phyloP scores from a whole-genome alignment of 2,113 vertebrate species.

The Clarias gariepinus region DNA sequence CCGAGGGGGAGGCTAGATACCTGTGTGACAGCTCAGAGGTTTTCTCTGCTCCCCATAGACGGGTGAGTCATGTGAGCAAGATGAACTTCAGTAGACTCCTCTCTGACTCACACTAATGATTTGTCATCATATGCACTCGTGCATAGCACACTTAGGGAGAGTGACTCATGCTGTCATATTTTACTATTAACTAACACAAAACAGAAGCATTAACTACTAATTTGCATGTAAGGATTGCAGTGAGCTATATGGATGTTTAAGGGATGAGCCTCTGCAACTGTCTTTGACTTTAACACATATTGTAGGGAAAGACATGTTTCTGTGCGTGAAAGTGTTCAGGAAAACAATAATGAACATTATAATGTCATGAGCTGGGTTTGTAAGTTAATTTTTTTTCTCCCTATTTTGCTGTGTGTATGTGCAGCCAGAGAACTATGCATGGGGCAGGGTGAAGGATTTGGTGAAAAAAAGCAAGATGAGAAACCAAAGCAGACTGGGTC shows the following conservation, averaged over 20 bases:
- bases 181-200: background rate
- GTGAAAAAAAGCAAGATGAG: conserved; percentile 74
- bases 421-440: conserved; percentile 74
- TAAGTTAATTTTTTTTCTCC: background rate
- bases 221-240: background rate
- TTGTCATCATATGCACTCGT: background rate
- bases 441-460: conserved; percentile 79
- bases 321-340: background rate
- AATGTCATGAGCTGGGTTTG: background rate
- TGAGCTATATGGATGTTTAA: background rate
- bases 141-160: background rate
- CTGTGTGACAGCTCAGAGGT: conserved; percentile 60
- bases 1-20: conserved; percentile 72
- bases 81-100: conserved; percentile 19
- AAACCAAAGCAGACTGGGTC: conserved; percentile 74
- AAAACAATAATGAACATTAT: background rate
- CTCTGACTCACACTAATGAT: conserved; percentile 35
- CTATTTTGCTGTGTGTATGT: conserved; percentile 25
- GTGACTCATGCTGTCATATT: background rate
- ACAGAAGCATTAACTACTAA: background rate
- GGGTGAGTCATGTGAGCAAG: conserved; percentile 67
- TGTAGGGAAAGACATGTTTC: background rate
- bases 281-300: background rate
- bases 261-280: background rate
- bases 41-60: conserved; percentile 63